Percentiles rank a stretch among this genome's conserved stretches.
Evolutionary conservation across 30 jellyfish, hydroid and myxozoan species (phyloP).

Genomic region (Sanderia malayensis): DNA sequence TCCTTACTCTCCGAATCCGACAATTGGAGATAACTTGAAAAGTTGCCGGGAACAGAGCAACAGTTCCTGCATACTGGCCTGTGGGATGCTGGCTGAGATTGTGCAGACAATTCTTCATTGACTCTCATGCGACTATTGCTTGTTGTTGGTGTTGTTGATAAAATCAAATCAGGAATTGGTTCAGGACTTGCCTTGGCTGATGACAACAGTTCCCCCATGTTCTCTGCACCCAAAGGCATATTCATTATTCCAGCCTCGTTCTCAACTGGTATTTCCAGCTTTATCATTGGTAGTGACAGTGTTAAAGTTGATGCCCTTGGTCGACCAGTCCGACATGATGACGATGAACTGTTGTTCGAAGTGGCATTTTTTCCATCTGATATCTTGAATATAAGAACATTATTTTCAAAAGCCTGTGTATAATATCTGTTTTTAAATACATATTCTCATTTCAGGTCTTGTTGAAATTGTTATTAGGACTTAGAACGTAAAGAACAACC

Average conservation of each 20-base stretch:
- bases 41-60: background rate
- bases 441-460: too few species aligned
- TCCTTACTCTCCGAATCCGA: background rate
- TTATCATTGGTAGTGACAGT: conserved; percentile 89
- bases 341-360: background rate
- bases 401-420: too few species aligned
- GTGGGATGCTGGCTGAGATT: conserved; percentile 16
- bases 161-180: conserved; percentile 60
- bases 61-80: conserved; percentile 26
- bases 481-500: too few species aligned
- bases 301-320: conserved; percentile 74
- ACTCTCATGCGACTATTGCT: conserved; percentile 18
- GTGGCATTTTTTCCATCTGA: background rate
- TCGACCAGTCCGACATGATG: conserved; percentile 8
- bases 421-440: too few species aligned
- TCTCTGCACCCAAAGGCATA: conserved; percentile 47
- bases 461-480: too few species aligned
- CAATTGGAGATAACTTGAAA: background rate
- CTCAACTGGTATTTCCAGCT: conserved; percentile 93
- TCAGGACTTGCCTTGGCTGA: conserved; percentile 36
- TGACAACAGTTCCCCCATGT: conserved; percentile 48
- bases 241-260: conserved; percentile 49
- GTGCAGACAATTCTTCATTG: background rate
- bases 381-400: too few species aligned
- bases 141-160: conserved; percentile 60